Conservation (phyloP, 2,888 invertebrate genomes). For the Euphydryas editha region DNA sequence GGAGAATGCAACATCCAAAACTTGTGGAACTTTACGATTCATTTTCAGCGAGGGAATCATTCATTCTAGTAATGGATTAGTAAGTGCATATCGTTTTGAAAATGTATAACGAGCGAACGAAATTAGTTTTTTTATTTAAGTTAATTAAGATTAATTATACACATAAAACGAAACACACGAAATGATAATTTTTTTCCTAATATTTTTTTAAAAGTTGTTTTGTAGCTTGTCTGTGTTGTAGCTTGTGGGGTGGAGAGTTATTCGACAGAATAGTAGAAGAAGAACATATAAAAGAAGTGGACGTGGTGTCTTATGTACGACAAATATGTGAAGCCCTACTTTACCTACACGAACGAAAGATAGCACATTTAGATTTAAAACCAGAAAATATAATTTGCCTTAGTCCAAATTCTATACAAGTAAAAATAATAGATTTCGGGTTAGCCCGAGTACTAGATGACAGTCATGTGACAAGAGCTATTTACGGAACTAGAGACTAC, state of each 20-base stretch:
- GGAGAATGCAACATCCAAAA: slow-evolving; percentile 91
- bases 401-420: slow-evolving; percentile 91
- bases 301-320: slow-evolving; percentile 91
- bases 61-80: slow-evolving; percentile 96
- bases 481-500: slow-evolving; percentile 97
- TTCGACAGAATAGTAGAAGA: slow-evolving; percentile 97
- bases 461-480: slow-evolving; percentile 54
- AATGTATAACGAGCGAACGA: not conserved
- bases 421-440: slow-evolving; percentile 98
- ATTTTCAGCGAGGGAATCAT: slow-evolving; percentile 66
- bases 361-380: slow-evolving; percentile 96
- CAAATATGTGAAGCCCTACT: slow-evolving; percentile 96
- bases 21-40: slow-evolving; percentile 85
- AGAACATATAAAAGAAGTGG: slow-evolving; percentile 89
- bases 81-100: slow-evolving; percentile 77
- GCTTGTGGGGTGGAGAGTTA: slow-evolving; percentile 96
- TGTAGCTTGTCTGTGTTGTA: slow-evolving; percentile 71
- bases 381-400: slow-evolving; percentile 98
- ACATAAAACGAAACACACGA: not conserved
- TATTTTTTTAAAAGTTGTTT: not conserved
- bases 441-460: slow-evolving; percentile 80
- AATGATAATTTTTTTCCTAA: not conserved
- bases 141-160: not conserved
- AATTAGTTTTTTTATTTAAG: not conserved
- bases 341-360: slow-evolving; percentile 92